Evolutionary conservation across 2,888 invertebrate genomes (phyloP), one percentile per base, ranked within the genome.

Genomic region (Tenodera sinensis): DNA sequence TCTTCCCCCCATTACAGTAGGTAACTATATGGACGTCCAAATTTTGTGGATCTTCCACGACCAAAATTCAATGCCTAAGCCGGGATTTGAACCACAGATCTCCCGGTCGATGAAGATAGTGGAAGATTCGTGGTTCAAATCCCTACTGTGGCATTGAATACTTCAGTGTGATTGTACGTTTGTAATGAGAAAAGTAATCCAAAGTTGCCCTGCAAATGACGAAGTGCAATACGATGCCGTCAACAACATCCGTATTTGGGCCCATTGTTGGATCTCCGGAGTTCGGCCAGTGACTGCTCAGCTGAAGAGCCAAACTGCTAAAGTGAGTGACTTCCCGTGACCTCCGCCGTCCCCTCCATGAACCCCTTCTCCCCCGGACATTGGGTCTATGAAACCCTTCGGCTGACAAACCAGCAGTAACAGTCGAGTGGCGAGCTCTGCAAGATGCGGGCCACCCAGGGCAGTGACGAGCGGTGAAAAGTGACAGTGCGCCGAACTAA

Each of bases 261-360:
- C 25, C 54, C 54, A 71, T 71, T 71, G 54, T 71, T 71, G 54
- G 54, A 71, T 71, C 54, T 71, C 54, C 54, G 54, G 54, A 71
- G 54, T 9, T 42, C 71, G 87, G 87, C n/a, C 87, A 87, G 87
- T 87, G 87, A 87, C 87, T 87, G 42, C 87, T 87, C 87, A 87
- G 27, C 87, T 83, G n/a, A 34, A 82, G 54, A 71, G 54, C 2
- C 54, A 71, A 71, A 71, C 54, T 25, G 54, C 54, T 71, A 86
- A 86, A 81, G 28, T 81, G 81, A 81, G 28, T 71, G 86, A 83
- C 87, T 87, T 42, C 87, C 83, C 87, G 87, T 83, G 28, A 25
- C 86, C 71, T 81, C 47, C 71, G 15, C 87, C 83, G 82, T 82
- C 86, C n/a, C 47, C 81, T 71, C 54, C 54, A 71, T 71, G 54